Base-by-base conservation (phyloP, 1,140 invertebrate species). In the Elymnias hypermnestra region DNA sequence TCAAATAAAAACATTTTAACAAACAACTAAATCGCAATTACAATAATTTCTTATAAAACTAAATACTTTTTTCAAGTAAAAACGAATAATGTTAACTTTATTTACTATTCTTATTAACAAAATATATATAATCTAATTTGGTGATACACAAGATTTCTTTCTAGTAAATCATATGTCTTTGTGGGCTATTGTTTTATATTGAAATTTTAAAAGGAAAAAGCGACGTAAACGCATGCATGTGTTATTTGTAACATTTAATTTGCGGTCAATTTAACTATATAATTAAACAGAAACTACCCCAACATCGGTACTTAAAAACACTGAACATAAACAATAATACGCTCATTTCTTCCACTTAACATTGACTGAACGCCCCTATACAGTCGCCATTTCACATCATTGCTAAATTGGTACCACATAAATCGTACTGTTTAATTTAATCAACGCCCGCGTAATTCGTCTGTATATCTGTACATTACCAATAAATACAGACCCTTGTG, bases 361-460 rank as follows among this genome's bases (percentile, higher is more conserved):
- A 29, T 33, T 41, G 56, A 55, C 57, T 60, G 49, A 56, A 52
- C 54, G 62, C 78, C 78, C 75, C 72, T 75, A 78, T 78, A 54
- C 54, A 47, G 45, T 64, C 56, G 62, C 65, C 69, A 72, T 65
- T 79, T 70, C 69, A 70, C 58, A 70, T 70, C 63, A 75, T 74
- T 76, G 76, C 74, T 79, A 77, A 76, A 81, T 76, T 83, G 78
- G 67, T 56, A 57, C 39, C 42, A 72, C 78, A 81, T 83, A 83
- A 81, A 78, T 83, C 62, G 47, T 69, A 59, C 64, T 66, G 52
- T 78, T 76, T 81, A 83, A 81, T 83, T 81, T 72, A 78, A 83
- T 83, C 76, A 83, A 72, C 74, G 64, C 67, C 61, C 57, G 58
- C 45, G 63, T 71, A 63, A 66, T 66, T 68, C 64, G 57, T 70